Evolutionary conservation across 2,888 invertebrate genomes (phyloP).

Genomic region (Darwinula stevensoni): DNA sequence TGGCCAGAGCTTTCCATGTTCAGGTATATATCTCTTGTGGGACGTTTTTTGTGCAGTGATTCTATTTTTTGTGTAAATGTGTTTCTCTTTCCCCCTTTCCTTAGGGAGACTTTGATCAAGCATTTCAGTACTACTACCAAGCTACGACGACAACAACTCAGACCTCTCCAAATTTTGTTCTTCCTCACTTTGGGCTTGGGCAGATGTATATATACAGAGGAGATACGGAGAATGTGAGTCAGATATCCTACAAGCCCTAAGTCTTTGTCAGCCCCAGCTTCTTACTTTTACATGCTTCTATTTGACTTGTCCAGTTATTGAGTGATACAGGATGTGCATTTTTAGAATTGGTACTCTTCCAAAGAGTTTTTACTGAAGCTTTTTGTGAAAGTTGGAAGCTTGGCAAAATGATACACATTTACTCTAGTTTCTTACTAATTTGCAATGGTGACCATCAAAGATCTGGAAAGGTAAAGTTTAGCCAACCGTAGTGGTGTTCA

Average conservation of each 20-base stretch:
- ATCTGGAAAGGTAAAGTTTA: no score
- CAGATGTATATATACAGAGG: conserved; percentile 98
- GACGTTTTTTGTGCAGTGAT: conserved; percentile 1
- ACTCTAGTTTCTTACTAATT: no score
- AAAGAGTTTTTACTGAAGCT: no score
- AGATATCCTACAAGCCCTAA: conserved; percentile 14
- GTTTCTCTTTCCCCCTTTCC: conserved; percentile 10
- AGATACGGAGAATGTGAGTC: conserved; percentile 52
- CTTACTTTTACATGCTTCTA: background rate
- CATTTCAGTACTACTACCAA: conserved; percentile 96
- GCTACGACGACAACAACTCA: conserved; percentile 82
- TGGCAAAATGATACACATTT: no score
- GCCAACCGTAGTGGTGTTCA: no score
- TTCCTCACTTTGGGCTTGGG: conserved; percentile 91
- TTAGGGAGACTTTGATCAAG: conserved; percentile 72
- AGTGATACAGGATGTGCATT: background rate
- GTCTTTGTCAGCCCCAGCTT: background rate
- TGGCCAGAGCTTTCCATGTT: conserved; percentile 85
- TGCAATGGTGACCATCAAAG: no score
- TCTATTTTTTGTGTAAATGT: background rate
- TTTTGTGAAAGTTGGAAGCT: no score
- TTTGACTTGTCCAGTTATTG: background rate
- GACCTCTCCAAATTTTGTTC: conserved; percentile 63
- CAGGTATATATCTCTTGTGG: conserved; percentile 25
- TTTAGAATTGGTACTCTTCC: background rate